A percentile compares a stretch with the other conserved stretches of the same genome.
Evolutionary conservation across 2,113 vertebrate species (phyloP).

Genomic region (Grantiella picta): DNA sequence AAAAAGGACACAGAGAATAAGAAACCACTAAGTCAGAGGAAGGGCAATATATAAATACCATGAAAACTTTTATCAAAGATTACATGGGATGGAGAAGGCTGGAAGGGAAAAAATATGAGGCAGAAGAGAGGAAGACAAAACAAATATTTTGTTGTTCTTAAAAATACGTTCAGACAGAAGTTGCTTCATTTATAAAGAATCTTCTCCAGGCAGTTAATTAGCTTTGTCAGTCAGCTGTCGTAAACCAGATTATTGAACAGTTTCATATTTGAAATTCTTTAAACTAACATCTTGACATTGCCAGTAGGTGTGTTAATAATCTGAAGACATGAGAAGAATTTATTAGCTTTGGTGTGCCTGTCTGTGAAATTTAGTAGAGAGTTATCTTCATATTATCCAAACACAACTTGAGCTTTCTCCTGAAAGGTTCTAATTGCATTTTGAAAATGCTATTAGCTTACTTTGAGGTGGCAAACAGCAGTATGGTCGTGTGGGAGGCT

Average conservation of each 20-base stretch:
- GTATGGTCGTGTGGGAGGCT: neutral
- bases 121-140: conserved; percentile 2
- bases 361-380: conserved; percentile 47
- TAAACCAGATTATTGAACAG: conserved; percentile 65
- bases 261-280: conserved; percentile 67
- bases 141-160: conserved; percentile 26
- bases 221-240: conserved; percentile 68
- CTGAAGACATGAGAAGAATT: conserved; percentile 67
- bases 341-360: conserved; percentile 67
- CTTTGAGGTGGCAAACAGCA: conserved; percentile 34
- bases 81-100: neutral
- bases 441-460: conserved; percentile 39
- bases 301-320: conserved; percentile 70
- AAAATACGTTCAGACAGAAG: conserved; percentile 54
- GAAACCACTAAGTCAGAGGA: neutral
- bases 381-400: conserved; percentile 61
- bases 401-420: conserved; percentile 38
- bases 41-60: neutral
- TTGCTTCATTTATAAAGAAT: conserved; percentile 58
- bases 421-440: conserved; percentile 61
- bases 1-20: neutral
- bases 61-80: neutral
- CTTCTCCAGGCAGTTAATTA: conserved; percentile 68
- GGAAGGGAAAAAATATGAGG: neutral
- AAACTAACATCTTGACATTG: conserved; percentile 67